Percentiles rank a stretch among this genome's conserved stretches.
Evolutionary conservation across 2,113 vertebrate species (phyloP).

Genomic region (Panthera uncia): DNA sequence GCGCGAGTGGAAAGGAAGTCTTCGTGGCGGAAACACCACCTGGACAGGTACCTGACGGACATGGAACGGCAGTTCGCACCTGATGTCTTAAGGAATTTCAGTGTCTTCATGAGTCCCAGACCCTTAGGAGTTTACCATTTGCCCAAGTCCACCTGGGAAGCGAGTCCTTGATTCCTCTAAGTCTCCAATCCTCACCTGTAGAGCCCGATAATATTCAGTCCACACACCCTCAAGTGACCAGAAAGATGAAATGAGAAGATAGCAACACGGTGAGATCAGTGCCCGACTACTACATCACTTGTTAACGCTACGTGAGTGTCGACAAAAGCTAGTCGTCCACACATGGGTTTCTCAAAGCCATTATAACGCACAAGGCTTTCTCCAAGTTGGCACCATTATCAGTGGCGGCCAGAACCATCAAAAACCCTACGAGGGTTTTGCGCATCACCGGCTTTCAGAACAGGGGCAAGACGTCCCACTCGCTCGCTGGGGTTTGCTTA

Average conservation of each 20-base stretch:
- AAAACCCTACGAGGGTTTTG: not conserved
- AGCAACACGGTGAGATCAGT: not conserved
- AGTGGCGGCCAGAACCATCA: not conserved
- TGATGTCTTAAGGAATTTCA: not conserved
- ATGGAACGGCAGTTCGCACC: not conserved
- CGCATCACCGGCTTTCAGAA: not conserved
- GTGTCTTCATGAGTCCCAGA: not conserved
- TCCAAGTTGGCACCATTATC: not conserved
- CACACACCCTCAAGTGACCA: not conserved
- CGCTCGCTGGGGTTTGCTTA: not conserved
- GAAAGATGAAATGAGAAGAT: not conserved
- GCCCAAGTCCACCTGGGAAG: not conserved
- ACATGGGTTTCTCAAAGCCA: not conserved
- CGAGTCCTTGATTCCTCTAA: not conserved
- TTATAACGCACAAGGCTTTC: not conserved
- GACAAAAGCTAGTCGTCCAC: not conserved
- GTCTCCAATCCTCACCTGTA: not conserved
- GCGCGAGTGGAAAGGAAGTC: not conserved
- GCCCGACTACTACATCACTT: not conserved
- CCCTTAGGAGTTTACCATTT: not conserved
- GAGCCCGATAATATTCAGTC: not conserved
- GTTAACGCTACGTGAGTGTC: not conserved
- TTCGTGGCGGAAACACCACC: not conserved
- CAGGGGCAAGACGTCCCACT: not conserved
- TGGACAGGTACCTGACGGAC: not conserved